Base-by-base conservation (phyloP, 2,797 vertebrate species). In the Sebastes matsubarae region DNA sequence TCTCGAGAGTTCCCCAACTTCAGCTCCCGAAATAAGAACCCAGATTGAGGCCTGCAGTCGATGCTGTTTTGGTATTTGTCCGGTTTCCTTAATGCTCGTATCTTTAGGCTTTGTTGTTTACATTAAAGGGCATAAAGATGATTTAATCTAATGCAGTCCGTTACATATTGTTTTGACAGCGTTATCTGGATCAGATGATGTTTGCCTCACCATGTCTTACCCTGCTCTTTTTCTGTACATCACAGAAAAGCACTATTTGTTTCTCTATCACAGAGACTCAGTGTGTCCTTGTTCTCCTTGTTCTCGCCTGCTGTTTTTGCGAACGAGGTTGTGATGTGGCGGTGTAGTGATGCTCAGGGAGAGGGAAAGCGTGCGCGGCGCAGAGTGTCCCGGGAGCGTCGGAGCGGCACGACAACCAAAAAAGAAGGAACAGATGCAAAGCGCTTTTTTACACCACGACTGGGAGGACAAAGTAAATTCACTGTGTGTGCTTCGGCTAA, bases 391-490 rank as follows among this genome's bases (percentile, higher is more conserved):
- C 80, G 34, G 61, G 36, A 76, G 71, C 73, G 2, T 50, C 22
- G 10, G 68, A 72, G 67, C 34, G 52, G n/a, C 66, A 32, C 58
- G 16, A 50, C 32, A 29, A n/a, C 20, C 20, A 6, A 22, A 29
- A 29, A 16, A 7, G 30, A 27, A 68, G 27, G 54, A 84, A 55
- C 81, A 75, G 32, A 67, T 72, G 36, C 24, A 13, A 80, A 76
- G 65, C 16, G 46, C 34, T 46, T 32, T 70, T 68, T 24, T 32
- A 52, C 72, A 29, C 20, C 61, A 13, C 8, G 52, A 65, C 68
- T 25, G 36, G 8, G 36, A 69, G 72, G 75, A 69, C 60, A 13
- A 50, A 72, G 63, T 72, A 27, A 81, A 61, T 18, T 30, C 6
- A 1, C 20, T 50, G 42, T 1, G 50, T 57, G 61, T 9, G 20